Conservation (phyloP, 1,140 invertebrate genomes). For the Lordiphosa collinella region DNA sequence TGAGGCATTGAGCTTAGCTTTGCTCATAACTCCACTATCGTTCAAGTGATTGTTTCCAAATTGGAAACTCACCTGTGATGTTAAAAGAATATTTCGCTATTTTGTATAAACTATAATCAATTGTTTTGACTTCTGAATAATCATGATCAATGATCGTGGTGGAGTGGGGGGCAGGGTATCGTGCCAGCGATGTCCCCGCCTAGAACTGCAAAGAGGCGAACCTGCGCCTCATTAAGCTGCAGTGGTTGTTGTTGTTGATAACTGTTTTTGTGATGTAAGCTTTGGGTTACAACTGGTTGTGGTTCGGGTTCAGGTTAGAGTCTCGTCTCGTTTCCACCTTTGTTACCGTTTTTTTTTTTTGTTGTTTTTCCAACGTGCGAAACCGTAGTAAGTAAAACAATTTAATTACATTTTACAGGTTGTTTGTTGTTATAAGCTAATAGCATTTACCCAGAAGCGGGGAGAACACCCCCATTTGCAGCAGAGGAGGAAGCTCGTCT, state of each 20-base stretch:
- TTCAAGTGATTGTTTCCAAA: too few species aligned
- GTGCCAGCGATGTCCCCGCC: background rate
- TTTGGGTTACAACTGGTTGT: background rate
- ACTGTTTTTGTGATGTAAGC: slow-evolving; percentile 42
- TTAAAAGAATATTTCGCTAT: too few species aligned
- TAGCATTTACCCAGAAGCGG: slow-evolving; percentile 47
- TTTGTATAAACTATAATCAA: too few species aligned
- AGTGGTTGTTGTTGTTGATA: slow-evolving; percentile 26
- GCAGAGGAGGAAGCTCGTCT: slow-evolving; percentile 20
- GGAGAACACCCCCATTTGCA: background rate
- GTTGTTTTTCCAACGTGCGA: slow-evolving; percentile 43
- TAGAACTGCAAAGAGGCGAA: background rate
- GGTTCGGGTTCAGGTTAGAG: slow-evolving; percentile 10
- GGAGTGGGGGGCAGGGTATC: too few species aligned
- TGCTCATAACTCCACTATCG: too few species aligned
- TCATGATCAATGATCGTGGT: too few species aligned
- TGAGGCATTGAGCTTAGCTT: too few species aligned
- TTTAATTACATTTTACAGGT: slow-evolving; percentile 68
- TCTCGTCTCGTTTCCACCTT: slow-evolving; percentile 22
- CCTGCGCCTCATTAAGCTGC: slow-evolving; percentile 22
- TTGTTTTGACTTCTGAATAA: too few species aligned
- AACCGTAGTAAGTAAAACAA: slow-evolving; percentile 74
- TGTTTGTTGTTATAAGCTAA: slow-evolving; percentile 51
- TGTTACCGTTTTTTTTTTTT: slow-evolving; percentile 47
- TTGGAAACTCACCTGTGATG: too few species aligned